phyloP scores from a whole-genome alignment of 2,888 invertebrate genomes.

The Megamerina dolium region DNA sequence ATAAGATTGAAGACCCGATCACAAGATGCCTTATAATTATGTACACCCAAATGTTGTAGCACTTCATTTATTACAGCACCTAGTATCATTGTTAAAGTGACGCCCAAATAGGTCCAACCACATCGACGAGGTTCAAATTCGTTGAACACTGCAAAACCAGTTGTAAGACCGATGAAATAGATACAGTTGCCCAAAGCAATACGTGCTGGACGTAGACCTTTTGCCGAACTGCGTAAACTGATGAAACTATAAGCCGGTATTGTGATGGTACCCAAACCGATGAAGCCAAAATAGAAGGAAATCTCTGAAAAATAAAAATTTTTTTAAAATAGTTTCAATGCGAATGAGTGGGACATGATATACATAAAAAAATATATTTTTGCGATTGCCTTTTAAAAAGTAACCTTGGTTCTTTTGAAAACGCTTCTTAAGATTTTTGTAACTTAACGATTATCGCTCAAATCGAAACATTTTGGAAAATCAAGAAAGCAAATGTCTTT shows the following conservation, averaged over 20 bases:
- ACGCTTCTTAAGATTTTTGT: too few relatives aligned
- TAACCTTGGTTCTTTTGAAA: too few relatives aligned
- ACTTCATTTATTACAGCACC: conserved; percentile 33
- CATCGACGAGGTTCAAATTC: conserved; percentile 31
- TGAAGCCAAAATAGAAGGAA: conserved; percentile 37
- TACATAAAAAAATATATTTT: too few relatives aligned
- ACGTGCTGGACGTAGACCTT: conserved; percentile 31
- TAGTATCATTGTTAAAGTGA: conserved; percentile 24
- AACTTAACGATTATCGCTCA: too few relatives aligned
- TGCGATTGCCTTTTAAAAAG: too few relatives aligned
- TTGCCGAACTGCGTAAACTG: conserved; percentile 31
- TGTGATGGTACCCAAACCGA: conserved; percentile 29
- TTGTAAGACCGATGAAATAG: conserved; percentile 29
- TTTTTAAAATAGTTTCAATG: not conserved
- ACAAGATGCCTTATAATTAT: conserved; percentile 35
- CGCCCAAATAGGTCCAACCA: conserved; percentile 29
- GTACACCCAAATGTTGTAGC: conserved; percentile 29
- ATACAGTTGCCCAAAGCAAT: conserved; percentile 32
- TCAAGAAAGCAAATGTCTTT: too few relatives aligned
- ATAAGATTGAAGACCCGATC: conserved; percentile 38
- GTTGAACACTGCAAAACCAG: conserved; percentile 34
- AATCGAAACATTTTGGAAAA: too few relatives aligned
- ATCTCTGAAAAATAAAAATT: conserved; percentile 23
- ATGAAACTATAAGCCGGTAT: conserved; percentile 36
- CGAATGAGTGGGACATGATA: too few relatives aligned